These are phyloP conservation scores for Junco hyemalis DNA, from an alignment of 2,113 vertebrate genomes.

Conservation along the genomic window DNA sequence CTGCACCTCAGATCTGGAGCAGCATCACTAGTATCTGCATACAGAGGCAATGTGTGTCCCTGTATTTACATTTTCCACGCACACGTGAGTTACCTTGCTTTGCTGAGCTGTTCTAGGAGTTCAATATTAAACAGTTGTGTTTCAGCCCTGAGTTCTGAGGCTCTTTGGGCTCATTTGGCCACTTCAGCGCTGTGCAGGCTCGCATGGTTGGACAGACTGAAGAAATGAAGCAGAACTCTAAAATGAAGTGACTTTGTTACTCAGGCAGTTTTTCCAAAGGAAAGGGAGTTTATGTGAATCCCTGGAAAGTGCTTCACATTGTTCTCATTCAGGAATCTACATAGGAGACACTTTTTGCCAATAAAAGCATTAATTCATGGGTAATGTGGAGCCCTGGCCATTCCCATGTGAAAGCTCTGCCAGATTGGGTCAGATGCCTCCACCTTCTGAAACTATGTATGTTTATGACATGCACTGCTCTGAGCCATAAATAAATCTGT, in stretches of 20 bases:
- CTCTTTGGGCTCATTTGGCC: background rate
- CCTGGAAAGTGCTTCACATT: constrained; percentile 48
- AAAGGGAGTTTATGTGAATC: constrained; percentile 11
- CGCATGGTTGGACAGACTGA: background rate
- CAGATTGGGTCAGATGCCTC: constrained; percentile 61
- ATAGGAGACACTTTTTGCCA: constrained; percentile 45
- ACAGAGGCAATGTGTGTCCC: background rate
- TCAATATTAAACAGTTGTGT: background rate
- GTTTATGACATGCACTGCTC: constrained; percentile 45
- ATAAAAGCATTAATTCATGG: constrained; percentile 58
- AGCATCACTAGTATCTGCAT: background rate
- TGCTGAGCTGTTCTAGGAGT: background rate
- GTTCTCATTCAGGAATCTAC: constrained; percentile 44
- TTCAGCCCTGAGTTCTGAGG: background rate
- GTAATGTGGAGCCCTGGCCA: constrained; percentile 30
- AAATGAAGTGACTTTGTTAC: constrained; percentile 25
- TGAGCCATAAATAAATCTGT: constrained; percentile 57
- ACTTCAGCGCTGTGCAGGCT: background rate
- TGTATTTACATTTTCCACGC: background rate
- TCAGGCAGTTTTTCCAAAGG: constrained; percentile 17
- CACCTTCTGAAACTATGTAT: constrained; percentile 56
- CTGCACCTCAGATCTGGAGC: constrained; percentile 8
- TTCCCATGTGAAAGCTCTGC: constrained; percentile 49
- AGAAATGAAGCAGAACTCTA: background rate
- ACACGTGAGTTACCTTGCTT: background rate